phyloP scores from a whole-genome alignment of 2,113 vertebrate species.

The Rhadina sibilatrix region DNA sequence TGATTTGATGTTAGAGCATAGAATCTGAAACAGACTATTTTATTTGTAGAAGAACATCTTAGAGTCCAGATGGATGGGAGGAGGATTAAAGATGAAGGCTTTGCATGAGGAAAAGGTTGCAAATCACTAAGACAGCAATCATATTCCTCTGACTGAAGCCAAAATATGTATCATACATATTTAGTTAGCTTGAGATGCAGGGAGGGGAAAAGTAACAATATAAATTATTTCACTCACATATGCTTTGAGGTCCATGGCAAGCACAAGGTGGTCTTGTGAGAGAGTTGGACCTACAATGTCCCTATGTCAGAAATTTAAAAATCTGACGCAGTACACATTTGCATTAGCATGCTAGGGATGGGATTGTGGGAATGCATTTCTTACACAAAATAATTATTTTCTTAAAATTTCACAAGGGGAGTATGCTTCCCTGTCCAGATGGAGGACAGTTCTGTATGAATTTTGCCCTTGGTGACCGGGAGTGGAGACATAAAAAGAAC shows the following conservation, averaged over 20 bases:
- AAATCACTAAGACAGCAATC: background rate
- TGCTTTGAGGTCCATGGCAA: background rate
- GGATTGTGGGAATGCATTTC: constrained; percentile 2
- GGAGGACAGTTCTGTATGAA: constrained; percentile 53
- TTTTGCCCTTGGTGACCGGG: constrained; percentile 59
- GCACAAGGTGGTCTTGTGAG: background rate
- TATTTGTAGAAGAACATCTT: background rate
- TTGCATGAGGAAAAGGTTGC: background rate
- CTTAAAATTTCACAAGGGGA: constrained; percentile 31
- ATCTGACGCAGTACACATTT: background rate
- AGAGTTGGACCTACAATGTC: background rate
- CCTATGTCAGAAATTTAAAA: background rate
- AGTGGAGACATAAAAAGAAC: constrained; percentile 71
- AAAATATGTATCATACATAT: background rate
- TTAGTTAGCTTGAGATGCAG: background rate
- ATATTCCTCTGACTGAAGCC: background rate
- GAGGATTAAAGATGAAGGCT: background rate
- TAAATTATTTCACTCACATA: background rate
- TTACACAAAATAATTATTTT: constrained; percentile 5
- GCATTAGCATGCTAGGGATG: background rate
- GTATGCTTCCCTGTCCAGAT: background rate
- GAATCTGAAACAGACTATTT: background rate
- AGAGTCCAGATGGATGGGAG: background rate
- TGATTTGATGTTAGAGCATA: background rate
- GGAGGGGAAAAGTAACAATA: background rate